phyloP scores from a whole-genome alignment of 2,797 vertebrate species.

The Mycteria americana region DNA sequence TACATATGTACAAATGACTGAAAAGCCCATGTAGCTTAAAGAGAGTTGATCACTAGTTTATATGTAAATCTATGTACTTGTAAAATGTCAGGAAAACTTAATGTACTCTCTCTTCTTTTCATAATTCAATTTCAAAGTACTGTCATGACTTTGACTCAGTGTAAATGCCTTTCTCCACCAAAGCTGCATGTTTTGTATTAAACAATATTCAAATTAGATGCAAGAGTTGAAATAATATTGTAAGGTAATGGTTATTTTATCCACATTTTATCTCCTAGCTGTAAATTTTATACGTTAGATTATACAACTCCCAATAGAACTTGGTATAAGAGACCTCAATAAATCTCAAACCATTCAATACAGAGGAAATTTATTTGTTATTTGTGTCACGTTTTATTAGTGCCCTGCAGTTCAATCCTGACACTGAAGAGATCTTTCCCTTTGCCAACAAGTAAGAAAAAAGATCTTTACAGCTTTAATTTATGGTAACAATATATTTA shows the following conservation, averaged over 20 bases:
- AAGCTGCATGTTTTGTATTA: background rate
- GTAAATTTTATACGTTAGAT: constrained; percentile 34
- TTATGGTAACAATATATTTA: constrained; percentile 51
- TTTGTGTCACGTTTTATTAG: constrained; percentile 62
- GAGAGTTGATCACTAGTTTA: background rate
- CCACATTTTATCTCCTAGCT: constrained; percentile 38
- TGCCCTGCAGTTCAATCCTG: constrained; percentile 49
- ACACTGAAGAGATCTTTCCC: background rate
- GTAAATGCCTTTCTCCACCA: constrained; percentile 1
- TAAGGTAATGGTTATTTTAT: constrained; percentile 55
- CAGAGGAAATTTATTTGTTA: constrained; percentile 56
- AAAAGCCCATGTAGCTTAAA: background rate
- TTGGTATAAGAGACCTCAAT: constrained; percentile 47
- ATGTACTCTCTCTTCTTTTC: background rate
- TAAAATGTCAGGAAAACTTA: constrained; percentile 32
- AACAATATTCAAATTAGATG: constrained; percentile 51
- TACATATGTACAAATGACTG: background rate
- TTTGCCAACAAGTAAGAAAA: constrained; percentile 34
- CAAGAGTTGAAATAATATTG: constrained; percentile 36
- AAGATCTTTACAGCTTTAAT: constrained; percentile 20
- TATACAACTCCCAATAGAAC: constrained; percentile 47
- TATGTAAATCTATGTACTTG: constrained; percentile 44
- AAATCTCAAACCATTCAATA: constrained; percentile 61
- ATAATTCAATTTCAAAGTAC: constrained; percentile 15
- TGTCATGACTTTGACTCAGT: constrained; percentile 3